Evolutionary conservation across 2,797 vertebrate genomes (phyloP), one percentile per base, ranked within the genome.

Genomic region (Apodemus agrarius): DNA sequence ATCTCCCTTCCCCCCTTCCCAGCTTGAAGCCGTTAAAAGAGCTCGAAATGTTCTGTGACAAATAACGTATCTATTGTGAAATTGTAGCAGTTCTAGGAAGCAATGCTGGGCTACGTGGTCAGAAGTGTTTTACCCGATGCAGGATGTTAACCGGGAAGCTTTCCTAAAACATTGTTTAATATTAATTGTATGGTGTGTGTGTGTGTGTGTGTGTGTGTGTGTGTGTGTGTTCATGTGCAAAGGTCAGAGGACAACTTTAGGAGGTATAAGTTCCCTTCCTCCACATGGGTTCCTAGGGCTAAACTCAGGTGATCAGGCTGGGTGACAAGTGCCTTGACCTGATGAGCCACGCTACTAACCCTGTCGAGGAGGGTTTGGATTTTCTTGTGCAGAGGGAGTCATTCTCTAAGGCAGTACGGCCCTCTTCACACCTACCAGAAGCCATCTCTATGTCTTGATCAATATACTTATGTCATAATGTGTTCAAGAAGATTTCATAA

Each of bases 1-100:
- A 74, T 54, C 34, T 94, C 34, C 65, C 13, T 16, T 34, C 31
- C 29, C 81, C 12, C 13, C 14, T 34, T 75, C 11, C 43, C 21
- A 93, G 34, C 6, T 3, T 19, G 24, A 90, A 83, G 16, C 67
- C 79, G 76, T 94, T 92, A 75, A 94, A 92, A 95, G 9, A 54
- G 16, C 22, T 75, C 37, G 46, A 94, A 94, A 74, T 29, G 49
- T 72, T 95, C 93, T 91, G 46, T 61, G 74, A 80, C 81, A 91
- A 95, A 89, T 67, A 61, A 89, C 46, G 90, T 86, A 69, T 76
- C 85, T 67, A 61, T 89, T 94, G 93, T 74, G 22, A 94, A 96
- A 95, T 80, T 31, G 81, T 46, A 80, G 52, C 17, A 97, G 84
- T 14, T 40, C 65, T 81, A 49, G 78, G 31, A 79, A 95, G 76